A percentile compares a stretch with the other conserved stretches of the same genome.
Evolutionary conservation across 2,888 invertebrate genomes (phyloP).

Genomic region (Cephus rjabovi): DNA sequence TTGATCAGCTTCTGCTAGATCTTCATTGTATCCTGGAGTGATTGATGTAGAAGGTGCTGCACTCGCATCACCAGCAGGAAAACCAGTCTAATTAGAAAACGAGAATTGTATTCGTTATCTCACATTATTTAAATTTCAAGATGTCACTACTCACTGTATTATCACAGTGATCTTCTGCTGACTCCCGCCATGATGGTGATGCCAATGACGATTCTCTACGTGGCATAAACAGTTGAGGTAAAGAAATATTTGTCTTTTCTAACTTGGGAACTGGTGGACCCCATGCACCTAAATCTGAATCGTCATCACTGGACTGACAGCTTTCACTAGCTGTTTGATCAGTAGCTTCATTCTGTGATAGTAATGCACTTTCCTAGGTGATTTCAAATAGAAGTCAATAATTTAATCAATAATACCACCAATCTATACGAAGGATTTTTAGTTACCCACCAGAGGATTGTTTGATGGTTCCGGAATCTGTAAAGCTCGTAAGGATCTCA

Average conservation of each 20-base stretch:
- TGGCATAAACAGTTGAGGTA: constrained; percentile 32
- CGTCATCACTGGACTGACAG: constrained; percentile 57
- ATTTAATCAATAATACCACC: neutral
- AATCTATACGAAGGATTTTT: neutral
- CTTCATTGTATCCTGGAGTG: constrained; percentile 72
- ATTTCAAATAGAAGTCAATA: constrained; percentile 7
- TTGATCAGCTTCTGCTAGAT: constrained; percentile 86
- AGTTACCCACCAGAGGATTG: constrained; percentile 47
- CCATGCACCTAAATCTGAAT: constrained; percentile 49
- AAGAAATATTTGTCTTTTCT: constrained; percentile 38
- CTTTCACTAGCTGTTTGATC: constrained; percentile 57
- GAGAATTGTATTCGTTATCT: neutral
- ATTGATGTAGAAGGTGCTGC: constrained; percentile 30
- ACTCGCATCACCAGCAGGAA: neutral
- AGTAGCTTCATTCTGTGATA: constrained; percentile 47
- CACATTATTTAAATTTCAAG: neutral
- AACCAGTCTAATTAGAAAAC: neutral
- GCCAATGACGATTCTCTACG: constrained; percentile 24
- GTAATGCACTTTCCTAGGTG: constrained; percentile 1
- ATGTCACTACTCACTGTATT: constrained; percentile 28
- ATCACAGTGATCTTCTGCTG: constrained; percentile 35
- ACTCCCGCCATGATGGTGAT: constrained; percentile 29
- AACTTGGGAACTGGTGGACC: constrained; percentile 34
- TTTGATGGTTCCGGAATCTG: constrained; percentile 44
- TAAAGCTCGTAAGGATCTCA: constrained; percentile 47